Evolutionary conservation across 2,797 vertebrate genomes (phyloP).

Genomic region (Sebastes melanostomus): DNA sequence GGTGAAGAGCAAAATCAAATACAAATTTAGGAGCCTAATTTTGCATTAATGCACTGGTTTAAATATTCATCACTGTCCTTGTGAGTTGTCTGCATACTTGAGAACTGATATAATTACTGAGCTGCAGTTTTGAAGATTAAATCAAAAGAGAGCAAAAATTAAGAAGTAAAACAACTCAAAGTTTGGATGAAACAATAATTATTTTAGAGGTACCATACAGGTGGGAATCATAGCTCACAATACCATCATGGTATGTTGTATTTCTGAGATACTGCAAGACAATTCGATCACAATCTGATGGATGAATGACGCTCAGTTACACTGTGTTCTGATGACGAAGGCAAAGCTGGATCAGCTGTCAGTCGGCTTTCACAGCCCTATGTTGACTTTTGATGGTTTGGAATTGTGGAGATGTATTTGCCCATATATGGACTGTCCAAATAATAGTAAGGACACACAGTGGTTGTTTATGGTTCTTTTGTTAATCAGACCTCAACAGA

Average conservation of each 20-base stretch:
- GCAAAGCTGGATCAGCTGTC: not conserved
- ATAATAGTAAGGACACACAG: not conserved
- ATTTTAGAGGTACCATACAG: not conserved
- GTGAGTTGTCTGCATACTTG: constrained; percentile 26
- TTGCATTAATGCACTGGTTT: constrained; percentile 40
- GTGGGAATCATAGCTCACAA: not conserved
- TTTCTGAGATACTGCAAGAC: not conserved
- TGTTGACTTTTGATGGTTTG: not conserved
- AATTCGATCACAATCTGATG: not conserved
- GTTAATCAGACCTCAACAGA: not conserved
- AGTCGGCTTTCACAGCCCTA: not conserved
- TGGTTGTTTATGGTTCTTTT: not conserved
- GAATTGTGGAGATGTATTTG: not conserved
- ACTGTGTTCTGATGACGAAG: not conserved
- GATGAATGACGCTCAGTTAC: not conserved
- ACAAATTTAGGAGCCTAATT: constrained; percentile 47
- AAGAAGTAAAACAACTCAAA: not conserved
- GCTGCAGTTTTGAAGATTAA: not conserved
- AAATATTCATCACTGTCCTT: constrained; percentile 55
- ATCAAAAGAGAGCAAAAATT: not conserved
- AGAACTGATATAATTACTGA: constrained; percentile 13
- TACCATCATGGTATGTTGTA: not conserved
- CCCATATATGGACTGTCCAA: too few species aligned
- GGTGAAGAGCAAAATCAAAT: constrained; percentile 61
- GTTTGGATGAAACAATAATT: not conserved